phyloP scores from a whole-genome alignment of 1,140 invertebrate genomes.

The Apis laboriosa region DNA sequence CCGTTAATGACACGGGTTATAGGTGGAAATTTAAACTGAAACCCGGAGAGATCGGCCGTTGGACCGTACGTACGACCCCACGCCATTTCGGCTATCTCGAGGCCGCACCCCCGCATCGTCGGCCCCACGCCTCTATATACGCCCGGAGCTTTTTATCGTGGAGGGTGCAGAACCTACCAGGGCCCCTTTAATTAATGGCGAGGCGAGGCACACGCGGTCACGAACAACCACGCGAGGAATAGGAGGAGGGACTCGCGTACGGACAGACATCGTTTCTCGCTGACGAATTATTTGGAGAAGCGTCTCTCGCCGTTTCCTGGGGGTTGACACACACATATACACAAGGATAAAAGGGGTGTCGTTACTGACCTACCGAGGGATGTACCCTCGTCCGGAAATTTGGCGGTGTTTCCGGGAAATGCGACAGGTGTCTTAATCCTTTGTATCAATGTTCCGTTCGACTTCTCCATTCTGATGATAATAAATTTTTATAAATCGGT shows the following conservation, averaged over 20 bases:
- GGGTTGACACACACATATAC: not conserved
- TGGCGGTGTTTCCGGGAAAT: constrained; percentile 17
- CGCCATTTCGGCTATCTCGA: constrained; percentile 56
- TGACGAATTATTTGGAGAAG: constrained; percentile 54
- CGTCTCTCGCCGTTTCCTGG: not conserved
- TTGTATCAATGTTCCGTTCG: too few species aligned
- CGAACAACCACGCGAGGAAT: not conserved
- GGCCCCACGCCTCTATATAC: constrained; percentile 24
- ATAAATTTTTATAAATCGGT: too few species aligned
- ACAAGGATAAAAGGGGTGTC: constrained; percentile 41
- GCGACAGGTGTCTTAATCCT: not conserved
- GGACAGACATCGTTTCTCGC: constrained; percentile 21
- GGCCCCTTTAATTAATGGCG: constrained; percentile 65
- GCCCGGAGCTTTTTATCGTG: constrained; percentile 60
- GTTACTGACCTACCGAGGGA: constrained; percentile 57
- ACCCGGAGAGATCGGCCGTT: constrained; percentile 29
- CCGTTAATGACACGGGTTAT: constrained; percentile 44
- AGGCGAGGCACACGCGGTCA: constrained; percentile 38
- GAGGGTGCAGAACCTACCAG: constrained; percentile 44
- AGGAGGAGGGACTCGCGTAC: constrained; percentile 20
- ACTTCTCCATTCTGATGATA: too few species aligned
- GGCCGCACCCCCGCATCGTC: constrained; percentile 53
- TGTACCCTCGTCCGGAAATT: constrained; percentile 43
- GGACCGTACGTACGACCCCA: constrained; percentile 21
- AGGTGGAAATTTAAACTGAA: constrained; percentile 53